Evolutionary conservation across 2,888 invertebrate species (phyloP).

Genomic region (Erebia epiphron): DNA sequence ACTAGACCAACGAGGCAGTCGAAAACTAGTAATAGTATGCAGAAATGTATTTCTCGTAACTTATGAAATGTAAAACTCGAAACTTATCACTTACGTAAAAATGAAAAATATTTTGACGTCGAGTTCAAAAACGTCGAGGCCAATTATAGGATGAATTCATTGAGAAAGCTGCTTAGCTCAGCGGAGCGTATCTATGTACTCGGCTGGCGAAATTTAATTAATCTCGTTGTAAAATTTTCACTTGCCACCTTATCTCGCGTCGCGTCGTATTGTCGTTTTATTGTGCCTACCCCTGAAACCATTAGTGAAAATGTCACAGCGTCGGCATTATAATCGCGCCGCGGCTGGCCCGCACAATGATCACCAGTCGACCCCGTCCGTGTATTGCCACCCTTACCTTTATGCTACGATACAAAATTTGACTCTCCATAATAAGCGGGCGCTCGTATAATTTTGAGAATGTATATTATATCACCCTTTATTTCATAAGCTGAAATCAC

Average conservation of each 20-base stretch:
- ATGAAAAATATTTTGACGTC: not conserved
- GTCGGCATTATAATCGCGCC: slow-evolving; percentile 77
- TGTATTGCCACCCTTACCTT: slow-evolving; percentile 72
- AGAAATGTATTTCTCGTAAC: too few species aligned
- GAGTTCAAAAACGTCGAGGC: slow-evolving; percentile 5
- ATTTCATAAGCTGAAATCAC: slow-evolving; percentile 46
- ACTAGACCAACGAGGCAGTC: too few species aligned
- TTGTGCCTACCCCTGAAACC: slow-evolving; percentile 80
- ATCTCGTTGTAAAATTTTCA: slow-evolving; percentile 80
- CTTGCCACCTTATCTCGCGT: slow-evolving; percentile 80
- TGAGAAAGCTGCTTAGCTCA: slow-evolving; percentile 26
- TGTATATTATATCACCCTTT: slow-evolving; percentile 51
- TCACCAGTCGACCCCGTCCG: slow-evolving; percentile 72
- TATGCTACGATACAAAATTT: slow-evolving; percentile 76
- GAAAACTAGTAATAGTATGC: too few species aligned
- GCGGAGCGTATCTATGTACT: slow-evolving; percentile 42
- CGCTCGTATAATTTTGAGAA: slow-evolving; percentile 44
- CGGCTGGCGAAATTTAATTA: slow-evolving; percentile 69
- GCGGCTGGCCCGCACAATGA: slow-evolving; percentile 76
- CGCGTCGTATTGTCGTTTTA: slow-evolving; percentile 81
- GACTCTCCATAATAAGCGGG: slow-evolving; percentile 73
- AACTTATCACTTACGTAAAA: too few species aligned
- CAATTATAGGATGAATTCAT: not conserved
- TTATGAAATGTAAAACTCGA: too few species aligned
- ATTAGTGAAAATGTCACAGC: slow-evolving; percentile 83